Evolutionary conservation across 2,113 vertebrate genomes (phyloP).

Genomic region (Ailuropoda melanoleuca): DNA sequence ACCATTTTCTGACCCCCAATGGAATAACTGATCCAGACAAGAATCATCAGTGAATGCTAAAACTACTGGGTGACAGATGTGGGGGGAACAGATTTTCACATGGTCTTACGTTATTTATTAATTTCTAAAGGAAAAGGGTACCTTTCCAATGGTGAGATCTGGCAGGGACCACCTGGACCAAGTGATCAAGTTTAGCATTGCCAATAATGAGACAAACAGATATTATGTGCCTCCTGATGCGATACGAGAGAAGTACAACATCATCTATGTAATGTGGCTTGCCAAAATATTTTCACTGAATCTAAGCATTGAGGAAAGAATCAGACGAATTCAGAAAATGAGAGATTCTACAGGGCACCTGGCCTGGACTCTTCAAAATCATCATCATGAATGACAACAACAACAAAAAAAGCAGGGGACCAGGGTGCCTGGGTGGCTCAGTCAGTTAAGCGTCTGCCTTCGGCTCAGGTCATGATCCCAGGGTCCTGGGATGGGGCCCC

Average conservation of each 20-base stretch:
- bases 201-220: neutral
- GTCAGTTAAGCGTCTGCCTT: neutral
- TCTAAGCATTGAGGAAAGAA: neutral
- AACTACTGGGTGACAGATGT: neutral
- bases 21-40: neutral
- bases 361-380: neutral
- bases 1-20: neutral
- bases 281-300: neutral
- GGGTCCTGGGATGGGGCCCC: neutral
- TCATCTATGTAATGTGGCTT: no score
- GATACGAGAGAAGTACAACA: neutral
- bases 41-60: neutral
- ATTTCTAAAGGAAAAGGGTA: neutral
- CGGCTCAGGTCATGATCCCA: neutral
- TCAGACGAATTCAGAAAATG: neutral
- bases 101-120: neutral
- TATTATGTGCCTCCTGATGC: neutral
- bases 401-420: neutral
- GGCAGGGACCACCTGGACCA: neutral
- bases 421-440: neutral
- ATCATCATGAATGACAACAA: neutral
- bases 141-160: neutral
- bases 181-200: neutral
- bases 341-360: neutral
- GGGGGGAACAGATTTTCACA: neutral